phyloP scores from a whole-genome alignment of 1,140 invertebrate species.

The Parapsyche elsis region DNA sequence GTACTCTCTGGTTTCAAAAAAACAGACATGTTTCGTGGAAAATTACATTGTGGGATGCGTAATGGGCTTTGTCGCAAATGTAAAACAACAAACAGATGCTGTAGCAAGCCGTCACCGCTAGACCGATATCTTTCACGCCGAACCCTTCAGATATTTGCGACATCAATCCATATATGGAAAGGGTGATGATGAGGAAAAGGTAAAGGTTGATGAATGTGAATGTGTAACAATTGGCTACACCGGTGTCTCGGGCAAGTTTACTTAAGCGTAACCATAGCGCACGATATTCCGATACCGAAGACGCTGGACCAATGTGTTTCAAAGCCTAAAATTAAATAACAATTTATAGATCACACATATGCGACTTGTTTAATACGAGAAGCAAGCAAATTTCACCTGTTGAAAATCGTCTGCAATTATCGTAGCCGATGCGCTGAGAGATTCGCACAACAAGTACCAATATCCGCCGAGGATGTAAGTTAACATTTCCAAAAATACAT shows the following conservation, averaged over 20 bases:
- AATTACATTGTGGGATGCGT: constrained; percentile 71
- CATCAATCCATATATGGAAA: constrained; percentile 75
- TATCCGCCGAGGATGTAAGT: constrained; percentile 73
- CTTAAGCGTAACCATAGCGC: constrained; percentile 73
- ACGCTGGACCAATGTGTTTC: constrained; percentile 72
- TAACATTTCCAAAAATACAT: constrained; percentile 73
- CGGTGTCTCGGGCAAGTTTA: constrained; percentile 72
- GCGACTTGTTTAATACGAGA: not conserved
- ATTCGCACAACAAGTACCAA: constrained; percentile 73
- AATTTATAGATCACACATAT: not conserved
- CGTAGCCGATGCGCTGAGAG: constrained; percentile 70
- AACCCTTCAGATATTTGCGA: constrained; percentile 76
- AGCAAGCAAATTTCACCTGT: constrained; percentile 57
- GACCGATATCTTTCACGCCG: constrained; percentile 73
- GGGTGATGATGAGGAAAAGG: constrained; percentile 74
- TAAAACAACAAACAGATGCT: constrained; percentile 73
- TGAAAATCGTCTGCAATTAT: constrained; percentile 74
- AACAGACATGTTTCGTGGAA: no score
- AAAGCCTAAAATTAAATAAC: constrained; percentile 65
- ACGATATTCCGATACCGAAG: constrained; percentile 73
- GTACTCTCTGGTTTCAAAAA: no score
- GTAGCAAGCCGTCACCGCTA: constrained; percentile 72
- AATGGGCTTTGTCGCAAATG: constrained; percentile 75
- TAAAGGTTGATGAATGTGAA: constrained; percentile 74
- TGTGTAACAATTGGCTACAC: constrained; percentile 72